Conservation (phyloP, 2,797 vertebrate genomes). For the Danio kyathit region DNA sequence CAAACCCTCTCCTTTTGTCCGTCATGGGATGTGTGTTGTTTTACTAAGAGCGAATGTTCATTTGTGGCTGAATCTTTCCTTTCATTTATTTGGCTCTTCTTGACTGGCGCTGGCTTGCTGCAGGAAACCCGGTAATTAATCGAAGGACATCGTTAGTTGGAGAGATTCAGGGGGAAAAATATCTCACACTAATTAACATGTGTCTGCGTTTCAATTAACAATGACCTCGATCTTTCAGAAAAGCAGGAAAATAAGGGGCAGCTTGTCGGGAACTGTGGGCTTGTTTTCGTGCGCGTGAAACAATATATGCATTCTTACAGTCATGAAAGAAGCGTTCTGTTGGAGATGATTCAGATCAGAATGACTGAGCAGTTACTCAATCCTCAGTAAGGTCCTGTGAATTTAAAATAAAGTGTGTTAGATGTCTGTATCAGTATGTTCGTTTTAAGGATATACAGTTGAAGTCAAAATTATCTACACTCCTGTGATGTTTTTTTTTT, state of each 20-base stretch:
- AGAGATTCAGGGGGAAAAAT: constrained; percentile 34
- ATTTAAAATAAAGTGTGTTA: no score
- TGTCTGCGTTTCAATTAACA: constrained; percentile 74
- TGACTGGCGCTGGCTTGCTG: constrained; percentile 26
- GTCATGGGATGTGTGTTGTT: no score
- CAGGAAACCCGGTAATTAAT: constrained; percentile 31
- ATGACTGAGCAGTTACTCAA: constrained; percentile 13
- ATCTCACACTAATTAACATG: constrained; percentile 73
- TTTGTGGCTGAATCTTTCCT: constrained; percentile 10
- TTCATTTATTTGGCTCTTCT: constrained; percentile 27
- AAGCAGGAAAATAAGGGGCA: constrained; percentile 40
- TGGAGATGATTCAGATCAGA: constrained; percentile 14
- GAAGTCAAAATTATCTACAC: no score
- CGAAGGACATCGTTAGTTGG: constrained; percentile 43
- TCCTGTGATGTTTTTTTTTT: no score
- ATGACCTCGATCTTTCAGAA: constrained; percentile 65
- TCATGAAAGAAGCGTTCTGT: constrained; percentile 41
- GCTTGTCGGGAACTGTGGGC: constrained; percentile 37
- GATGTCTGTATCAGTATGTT: no score
- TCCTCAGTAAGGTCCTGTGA: not conserved
- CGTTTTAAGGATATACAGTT: no score
- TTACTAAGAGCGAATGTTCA: not conserved
- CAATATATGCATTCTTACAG: constrained; percentile 45
- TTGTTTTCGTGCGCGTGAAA: constrained; percentile 12
- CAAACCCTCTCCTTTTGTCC: no score